Base-by-base conservation (phyloP, 2,113 vertebrate species). In the Psittacula cyanocephala region DNA sequence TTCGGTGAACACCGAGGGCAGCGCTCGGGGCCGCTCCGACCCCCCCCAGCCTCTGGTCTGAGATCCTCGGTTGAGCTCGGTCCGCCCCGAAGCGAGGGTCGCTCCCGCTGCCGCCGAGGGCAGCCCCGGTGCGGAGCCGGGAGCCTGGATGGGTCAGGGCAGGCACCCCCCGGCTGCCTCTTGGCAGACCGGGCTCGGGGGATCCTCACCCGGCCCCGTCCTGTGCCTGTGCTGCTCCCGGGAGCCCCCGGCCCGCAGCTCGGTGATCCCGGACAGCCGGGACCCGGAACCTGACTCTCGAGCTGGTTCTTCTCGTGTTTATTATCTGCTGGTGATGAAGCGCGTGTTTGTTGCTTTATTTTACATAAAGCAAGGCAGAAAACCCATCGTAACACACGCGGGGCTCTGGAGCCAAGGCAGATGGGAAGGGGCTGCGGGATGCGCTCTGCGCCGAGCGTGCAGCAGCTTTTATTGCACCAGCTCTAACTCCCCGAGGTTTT, bases 361-460 rank as follows among this genome's bases (percentile, higher is more conserved):
- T n/a, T 15, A 2, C 57, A 35, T 59, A 22, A 81, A 86, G 37
- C 43, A 31, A 37, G 79, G 25, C 62, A 94, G 55, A 78, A 81
- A 52, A 1, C 55, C 50, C 60, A 9, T 82, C 9, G 29, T 68
- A 19, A 28, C 0, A 2, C 1, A 0, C 9, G 39, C 3, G 6
- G n/a, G 47, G 52, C 62, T 64, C 8, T 25, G 65, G 53, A 81
- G 65, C 53, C 50, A 6, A 10, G 78, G 78, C 37, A 41, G 70
- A 31, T 0, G 18, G 64, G 60, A 57, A 95, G 70, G 91, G 69
- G 16, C 3, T 1, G 59, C 0, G 35, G 39, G 77, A 85, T 63
- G 67, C 2, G 18, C 46, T 81, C 50, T 11, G 65, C 35, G 1
- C 1, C 8, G 60, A 29, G 28, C 49, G 1, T 60, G 17, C 4